These are phyloP conservation scores for Tichodroma muraria DNA, from an alignment of 2,113 vertebrate genomes.

Conservation along the genomic window DNA sequence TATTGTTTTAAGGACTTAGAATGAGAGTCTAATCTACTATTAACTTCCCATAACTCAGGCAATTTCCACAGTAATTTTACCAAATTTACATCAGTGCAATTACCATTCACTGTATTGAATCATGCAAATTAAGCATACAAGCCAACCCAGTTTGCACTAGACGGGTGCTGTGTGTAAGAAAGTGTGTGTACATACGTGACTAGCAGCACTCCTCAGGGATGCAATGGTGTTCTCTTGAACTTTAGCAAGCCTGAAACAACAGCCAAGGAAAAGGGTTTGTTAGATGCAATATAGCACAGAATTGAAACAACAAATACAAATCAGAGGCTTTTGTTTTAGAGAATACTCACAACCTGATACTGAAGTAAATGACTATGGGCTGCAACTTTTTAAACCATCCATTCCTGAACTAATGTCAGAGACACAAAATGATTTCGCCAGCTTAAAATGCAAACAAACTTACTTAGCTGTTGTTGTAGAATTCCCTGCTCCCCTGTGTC, in stretches of 20 bases:
- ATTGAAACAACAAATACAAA: not conserved
- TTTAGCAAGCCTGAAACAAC: conserved; percentile 83
- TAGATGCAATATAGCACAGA: not conserved
- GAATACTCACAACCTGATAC: not conserved
- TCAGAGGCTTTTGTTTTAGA: not conserved
- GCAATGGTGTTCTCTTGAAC: conserved; percentile 93
- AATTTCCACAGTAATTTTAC: not conserved
- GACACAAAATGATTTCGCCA: not conserved
- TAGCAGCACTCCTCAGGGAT: conserved; percentile 91
- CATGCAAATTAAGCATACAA: not conserved
- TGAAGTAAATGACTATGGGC: not conserved
- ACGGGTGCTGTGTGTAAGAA: not conserved
- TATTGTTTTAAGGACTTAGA: too few relatives aligned
- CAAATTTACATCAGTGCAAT: not conserved
- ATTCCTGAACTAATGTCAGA: not conserved
- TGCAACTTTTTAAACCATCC: not conserved
- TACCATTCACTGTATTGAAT: not conserved
- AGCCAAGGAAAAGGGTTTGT: not conserved
- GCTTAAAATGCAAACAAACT: conserved; percentile 11
- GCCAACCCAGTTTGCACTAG: not conserved
- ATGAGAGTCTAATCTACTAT: not conserved
- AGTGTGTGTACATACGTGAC: conserved; percentile 76
- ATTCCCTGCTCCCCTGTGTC: conserved; percentile 92
- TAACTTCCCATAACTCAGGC: not conserved
- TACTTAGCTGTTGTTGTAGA: conserved; percentile 84